Percentiles rank a stretch among this genome's conserved stretches.
Conservation (phyloP, 2,113 vertebrate species). For the Gambusia affinis region DNA sequence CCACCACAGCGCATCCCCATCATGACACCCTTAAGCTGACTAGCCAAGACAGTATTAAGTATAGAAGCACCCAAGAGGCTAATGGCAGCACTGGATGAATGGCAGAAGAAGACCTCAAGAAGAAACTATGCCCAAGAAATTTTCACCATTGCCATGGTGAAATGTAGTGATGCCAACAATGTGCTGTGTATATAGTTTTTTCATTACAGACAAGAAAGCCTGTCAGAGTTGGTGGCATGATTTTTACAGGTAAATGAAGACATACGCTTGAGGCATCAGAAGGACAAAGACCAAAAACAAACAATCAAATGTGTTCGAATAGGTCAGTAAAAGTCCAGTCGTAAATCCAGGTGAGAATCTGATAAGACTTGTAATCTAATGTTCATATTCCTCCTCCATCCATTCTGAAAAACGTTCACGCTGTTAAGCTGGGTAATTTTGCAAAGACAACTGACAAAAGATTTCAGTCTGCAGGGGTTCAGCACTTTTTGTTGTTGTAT, state of each 20-base stretch:
- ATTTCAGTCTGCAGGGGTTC: not conserved
- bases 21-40: too few relatives aligned
- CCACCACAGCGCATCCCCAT: too few relatives aligned
- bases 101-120: too few relatives aligned
- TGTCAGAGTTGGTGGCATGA: not conserved
- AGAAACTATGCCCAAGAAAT: too few relatives aligned
- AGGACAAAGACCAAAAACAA: not conserved
- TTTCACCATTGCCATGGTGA: not conserved
- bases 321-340: not conserved
- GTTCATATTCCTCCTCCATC: not conserved
- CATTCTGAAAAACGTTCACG: not conserved
- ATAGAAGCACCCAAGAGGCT: too few relatives aligned
- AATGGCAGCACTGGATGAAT: too few relatives aligned
- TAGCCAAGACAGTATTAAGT: too few relatives aligned
- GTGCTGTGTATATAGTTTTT: not conserved
- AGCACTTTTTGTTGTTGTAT: not conserved
- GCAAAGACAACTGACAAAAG: not conserved
- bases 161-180: not conserved
- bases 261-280: not conserved
- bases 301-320: not conserved
- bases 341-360: not conserved
- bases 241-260: not conserved
- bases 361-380: not conserved
- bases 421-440: not conserved
- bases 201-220: not conserved